A percentile compares a stretch with the other conserved stretches of the same genome.
These are phyloP conservation scores for Anadara kagoshimensis DNA, from an alignment of 1,140 invertebrate genomes.

Conservation along the genomic window DNA sequence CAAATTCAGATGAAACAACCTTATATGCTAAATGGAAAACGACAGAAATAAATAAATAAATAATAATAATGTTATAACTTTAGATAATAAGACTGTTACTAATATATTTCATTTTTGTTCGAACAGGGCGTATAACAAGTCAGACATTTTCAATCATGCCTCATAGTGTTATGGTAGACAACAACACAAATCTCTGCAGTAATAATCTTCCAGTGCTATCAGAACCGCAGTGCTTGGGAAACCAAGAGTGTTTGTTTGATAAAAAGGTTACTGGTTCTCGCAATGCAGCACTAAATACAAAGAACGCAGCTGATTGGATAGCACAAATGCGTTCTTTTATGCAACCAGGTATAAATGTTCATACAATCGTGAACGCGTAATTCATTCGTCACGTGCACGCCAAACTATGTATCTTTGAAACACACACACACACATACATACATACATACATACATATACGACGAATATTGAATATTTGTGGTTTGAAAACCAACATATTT, in stretches of 20 bases:
- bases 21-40: too few relatives aligned
- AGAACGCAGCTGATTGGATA: conserved; percentile 4
- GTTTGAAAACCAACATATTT: too few relatives aligned
- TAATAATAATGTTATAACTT: too few relatives aligned
- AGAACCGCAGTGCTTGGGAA: background rate
- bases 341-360: conserved; percentile 6
- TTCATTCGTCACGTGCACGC: background rate
- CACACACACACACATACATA: background rate
- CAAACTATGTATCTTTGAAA: background rate
- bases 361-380: background rate
- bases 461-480: background rate
- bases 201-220: background rate
- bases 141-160: background rate
- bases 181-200: background rate
- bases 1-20: too few relatives aligned
- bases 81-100: background rate
- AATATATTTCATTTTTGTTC: background rate
- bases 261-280: conserved; percentile 2
- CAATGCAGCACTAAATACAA: background rate
- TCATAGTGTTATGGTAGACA: background rate
- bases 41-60: background rate
- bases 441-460: background rate
- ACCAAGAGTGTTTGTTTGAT: conserved; percentile 24
- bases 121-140: background rate
- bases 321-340: background rate